Base-by-base conservation (phyloP, 2,797 vertebrate species). In the Brachyrhaphis roseni region DNA sequence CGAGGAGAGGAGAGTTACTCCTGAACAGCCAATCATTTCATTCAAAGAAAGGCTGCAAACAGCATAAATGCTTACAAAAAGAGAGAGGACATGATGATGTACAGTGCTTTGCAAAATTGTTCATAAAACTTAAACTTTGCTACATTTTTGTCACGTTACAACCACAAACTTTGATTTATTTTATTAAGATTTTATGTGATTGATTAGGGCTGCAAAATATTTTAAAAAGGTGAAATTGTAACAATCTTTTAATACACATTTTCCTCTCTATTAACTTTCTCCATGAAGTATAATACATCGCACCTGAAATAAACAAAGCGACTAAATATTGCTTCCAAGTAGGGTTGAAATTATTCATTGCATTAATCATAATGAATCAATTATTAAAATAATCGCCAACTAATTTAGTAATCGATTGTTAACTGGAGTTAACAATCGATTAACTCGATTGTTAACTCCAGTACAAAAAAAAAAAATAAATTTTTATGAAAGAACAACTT, bases 21-120 rank as follows among this genome's bases (percentile, higher is more conserved):
- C 91, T 88, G 46, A 90, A 87, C 81, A 20, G 89, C 77, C 92
- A 94, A 93, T 92, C 88, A 94, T 89, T 87, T 84, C 80, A 88
- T 47, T 71, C 45, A 78, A 82, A 79, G 28, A 74, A 81, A 79
- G 41, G 46, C 68, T 80, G 55, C 26, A 81, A 86, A 49, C 31
- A 85, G 77, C 72, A 74, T 39, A 5, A 46, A 73, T 8, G 49
- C 0, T 43, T 43, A 7, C 51, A 45, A 74, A 78, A 75, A 82
- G 88, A 94, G 90, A 90, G 92, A 86, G 92, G 91, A 87, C 84
- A 78, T 75, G 45, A 72, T 53, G 84, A 74, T 36, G 79, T 72
- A 70, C 45, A 8, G 41, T 16, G 12, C 0, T 71, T 71, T n/a
- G 5, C 26, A 45, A 71, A 45, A 71, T 45, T 16, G 15, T 71